Evolutionary conservation across 35 echinoderm and acorn worm species (phyloP), one percentile per base, ranked within the genome.

Genomic region (Hemicentrotus pulcherrimus): DNA sequence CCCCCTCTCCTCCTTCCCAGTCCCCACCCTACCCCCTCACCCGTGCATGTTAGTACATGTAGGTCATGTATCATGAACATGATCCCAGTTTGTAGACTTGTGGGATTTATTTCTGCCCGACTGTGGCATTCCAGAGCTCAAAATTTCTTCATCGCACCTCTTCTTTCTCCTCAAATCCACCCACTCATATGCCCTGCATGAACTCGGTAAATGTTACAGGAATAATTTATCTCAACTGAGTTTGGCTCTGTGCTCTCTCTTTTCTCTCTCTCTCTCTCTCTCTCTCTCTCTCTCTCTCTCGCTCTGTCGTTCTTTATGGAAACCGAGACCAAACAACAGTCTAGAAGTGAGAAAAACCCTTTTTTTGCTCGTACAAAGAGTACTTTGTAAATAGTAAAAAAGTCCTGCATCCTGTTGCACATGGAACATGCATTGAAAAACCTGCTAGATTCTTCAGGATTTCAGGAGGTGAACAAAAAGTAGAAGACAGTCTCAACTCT

Each of bases 21-120:
- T 59, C 65, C 65, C 22, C 4, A 78, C 65, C 65, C 52, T 59
- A 78, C 18, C 19, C 22, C 28, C 65, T 78, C 19, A 28, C 19
- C 22, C 24, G 19, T 28, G 9, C 65, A 78, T 78, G 65, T 78
- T 78, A 78, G 19, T 78, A 59, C 52, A 78, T 78, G 19, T 22
- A 78, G 65, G 65, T 78, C 65, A 78, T 78, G 65, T 78, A 78
- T 78, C 65, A 28, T 78, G 65, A 78, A 78, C 65, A 78, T 78
- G 65, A 78, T 78, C 65, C 24, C 28, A 28, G 65, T 22, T 18
- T 78, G 65, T 78, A 78, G 65, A 78, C 65, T 78, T 78, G 65
- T n/a, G 65, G n/a, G 65, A 78, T 78, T 78, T 78, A 78, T 78
- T 78, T 78, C 65, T 78, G 65, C 28, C 65, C 65, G n/a, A 78